A percentile compares a stretch with the other conserved stretches of the same genome.
phyloP scores from a whole-genome alignment of 1,140 invertebrate species.

The Pectinophora gossypiella region DNA sequence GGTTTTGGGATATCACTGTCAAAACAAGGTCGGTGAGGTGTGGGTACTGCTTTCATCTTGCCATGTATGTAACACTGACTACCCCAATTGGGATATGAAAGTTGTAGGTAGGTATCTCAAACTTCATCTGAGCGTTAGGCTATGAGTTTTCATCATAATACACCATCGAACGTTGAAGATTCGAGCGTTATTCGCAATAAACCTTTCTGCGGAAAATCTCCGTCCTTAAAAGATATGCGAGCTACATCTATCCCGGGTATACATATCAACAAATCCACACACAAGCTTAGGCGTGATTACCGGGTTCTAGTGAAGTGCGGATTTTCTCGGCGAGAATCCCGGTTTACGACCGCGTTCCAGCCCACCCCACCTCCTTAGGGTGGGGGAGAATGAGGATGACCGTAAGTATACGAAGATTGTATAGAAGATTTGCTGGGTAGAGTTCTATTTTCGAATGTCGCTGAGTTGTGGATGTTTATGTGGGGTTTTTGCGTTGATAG shows the following conservation, averaged over 20 bases:
- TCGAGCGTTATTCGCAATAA: no score
- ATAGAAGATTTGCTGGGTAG: constrained; percentile 1
- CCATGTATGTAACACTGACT: no score
- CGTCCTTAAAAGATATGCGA: not conserved
- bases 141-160: no score
- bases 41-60: no score
- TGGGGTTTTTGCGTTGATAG: no score
- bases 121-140: no score
- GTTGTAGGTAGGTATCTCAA: no score
- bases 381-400: constrained; percentile 26
- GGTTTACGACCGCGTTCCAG: constrained; percentile 43
- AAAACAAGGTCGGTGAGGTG: no score
- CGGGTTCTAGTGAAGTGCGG: constrained; percentile 57
- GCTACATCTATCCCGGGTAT: constrained; percentile 9
- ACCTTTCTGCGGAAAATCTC: not conserved
- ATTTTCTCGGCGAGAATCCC: constrained; percentile 60
- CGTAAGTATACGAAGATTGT: constrained; percentile 18
- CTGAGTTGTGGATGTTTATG: not conserved
- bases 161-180: no score
- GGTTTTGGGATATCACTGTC: no score
- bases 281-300: constrained; percentile 43
- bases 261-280: constrained; percentile 56
- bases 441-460: not conserved
- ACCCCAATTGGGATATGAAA: no score
- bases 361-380: constrained; percentile 10